These are phyloP conservation scores for Falco novaeseelandiae DNA, from an alignment of 2,797 vertebrate genomes.

Conservation along the genomic window DNA sequence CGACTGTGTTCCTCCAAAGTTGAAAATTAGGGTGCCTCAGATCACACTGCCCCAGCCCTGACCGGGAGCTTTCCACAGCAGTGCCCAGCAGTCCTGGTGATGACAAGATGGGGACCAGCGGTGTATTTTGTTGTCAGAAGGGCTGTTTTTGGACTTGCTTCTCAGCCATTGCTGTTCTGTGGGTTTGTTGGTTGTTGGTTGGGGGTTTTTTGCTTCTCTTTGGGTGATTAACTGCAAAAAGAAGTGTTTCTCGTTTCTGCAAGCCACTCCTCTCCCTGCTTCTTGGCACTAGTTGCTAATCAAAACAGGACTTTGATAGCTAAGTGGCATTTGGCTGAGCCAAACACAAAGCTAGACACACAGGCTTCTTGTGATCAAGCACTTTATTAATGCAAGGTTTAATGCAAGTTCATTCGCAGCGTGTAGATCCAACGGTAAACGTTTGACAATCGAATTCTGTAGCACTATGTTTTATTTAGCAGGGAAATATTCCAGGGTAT, in stretches of 20 bases:
- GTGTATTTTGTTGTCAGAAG: background rate
- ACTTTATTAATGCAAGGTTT: conserved; percentile 57
- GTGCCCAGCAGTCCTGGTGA: accelerated
- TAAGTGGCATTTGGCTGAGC: conserved; percentile 56
- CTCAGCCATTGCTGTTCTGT: background rate
- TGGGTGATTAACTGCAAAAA: conserved; percentile 25
- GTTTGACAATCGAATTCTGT: conserved; percentile 25
- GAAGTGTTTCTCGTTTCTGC: background rate
- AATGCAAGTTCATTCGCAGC: conserved; percentile 16
- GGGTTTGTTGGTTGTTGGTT: background rate
- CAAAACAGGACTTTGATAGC: conserved; percentile 64
- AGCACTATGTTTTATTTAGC: conserved; percentile 47
- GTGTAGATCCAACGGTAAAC: background rate
- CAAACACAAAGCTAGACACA: conserved; percentile 19
- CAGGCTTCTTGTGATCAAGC: conserved; percentile 46
- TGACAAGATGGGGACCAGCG: background rate
- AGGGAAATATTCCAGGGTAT: conserved; percentile 15
- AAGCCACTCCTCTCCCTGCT: conserved; percentile 39
- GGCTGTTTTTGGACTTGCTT: background rate
- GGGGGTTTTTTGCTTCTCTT: background rate
- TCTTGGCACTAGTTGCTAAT: conserved; percentile 60
- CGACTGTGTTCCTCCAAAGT: accelerated
- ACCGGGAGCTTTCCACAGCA: background rate
- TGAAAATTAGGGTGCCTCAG: background rate
- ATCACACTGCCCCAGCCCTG: background rate